Conservation (phyloP, 2,113 vertebrate species). For the Prolemur simus region DNA sequence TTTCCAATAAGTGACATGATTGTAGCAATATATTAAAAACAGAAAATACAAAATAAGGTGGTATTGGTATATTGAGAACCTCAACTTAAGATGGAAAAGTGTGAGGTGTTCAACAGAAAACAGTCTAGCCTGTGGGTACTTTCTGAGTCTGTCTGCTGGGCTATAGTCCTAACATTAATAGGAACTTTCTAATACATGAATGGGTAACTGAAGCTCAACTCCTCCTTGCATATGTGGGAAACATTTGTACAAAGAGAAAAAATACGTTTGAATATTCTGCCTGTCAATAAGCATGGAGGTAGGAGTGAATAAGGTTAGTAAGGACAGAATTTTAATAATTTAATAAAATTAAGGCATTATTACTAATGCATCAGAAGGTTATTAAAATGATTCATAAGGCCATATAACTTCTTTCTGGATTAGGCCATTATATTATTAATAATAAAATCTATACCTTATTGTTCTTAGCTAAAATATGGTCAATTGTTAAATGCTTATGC, state of each 20-base stretch:
- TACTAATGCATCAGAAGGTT: neutral
- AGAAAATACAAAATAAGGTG: neutral
- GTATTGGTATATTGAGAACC: neutral
- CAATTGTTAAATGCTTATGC: neutral
- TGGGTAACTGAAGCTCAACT: neutral
- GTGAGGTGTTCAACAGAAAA: neutral
- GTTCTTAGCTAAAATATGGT: neutral
- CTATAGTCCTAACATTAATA: neutral
- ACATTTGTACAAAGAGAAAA: neutral
- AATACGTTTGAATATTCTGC: neutral
- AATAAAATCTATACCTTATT: neutral
- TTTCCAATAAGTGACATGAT: neutral
- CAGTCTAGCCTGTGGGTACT: neutral
- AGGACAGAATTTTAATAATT: slow-evolving; percentile 8
- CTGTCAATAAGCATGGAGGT: neutral
- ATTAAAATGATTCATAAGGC: neutral
- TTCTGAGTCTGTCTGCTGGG: neutral
- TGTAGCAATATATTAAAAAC: neutral
- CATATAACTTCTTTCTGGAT: neutral
- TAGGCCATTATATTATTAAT: neutral
- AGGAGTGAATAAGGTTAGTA: neutral
- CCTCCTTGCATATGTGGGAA: neutral
- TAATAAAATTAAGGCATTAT: neutral
- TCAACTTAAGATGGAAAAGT: neutral
- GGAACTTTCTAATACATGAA: neutral